phyloP scores from a whole-genome alignment of 2,888 invertebrate genomes.

The Dastarcus helophoroides region DNA sequence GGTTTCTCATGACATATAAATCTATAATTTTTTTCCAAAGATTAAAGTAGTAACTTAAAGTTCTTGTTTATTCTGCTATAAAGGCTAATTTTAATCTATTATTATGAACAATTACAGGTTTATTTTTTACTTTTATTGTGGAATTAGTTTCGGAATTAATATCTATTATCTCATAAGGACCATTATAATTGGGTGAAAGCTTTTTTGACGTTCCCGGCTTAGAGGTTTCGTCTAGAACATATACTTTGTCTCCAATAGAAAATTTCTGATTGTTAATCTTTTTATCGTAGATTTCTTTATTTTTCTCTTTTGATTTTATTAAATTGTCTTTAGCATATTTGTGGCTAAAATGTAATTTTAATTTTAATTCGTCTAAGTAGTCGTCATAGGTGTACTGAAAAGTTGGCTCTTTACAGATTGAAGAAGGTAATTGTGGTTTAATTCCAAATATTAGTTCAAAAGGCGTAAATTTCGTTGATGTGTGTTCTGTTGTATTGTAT shows the following conservation, averaged over 20 bases:
- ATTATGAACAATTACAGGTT: conserved; percentile 1
- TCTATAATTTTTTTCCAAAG: too few relatives aligned
- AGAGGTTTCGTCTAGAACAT: conserved; percentile 9
- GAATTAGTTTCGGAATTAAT: conserved; percentile 10
- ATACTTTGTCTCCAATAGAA: conserved; percentile 14
- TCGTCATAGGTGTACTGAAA: conserved; percentile 21
- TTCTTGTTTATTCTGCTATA: too few relatives aligned
- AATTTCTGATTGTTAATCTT: conserved; percentile 3
- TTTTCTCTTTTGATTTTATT: conserved; percentile 9
- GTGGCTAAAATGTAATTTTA: conserved; percentile 16
- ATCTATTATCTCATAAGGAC: conserved; percentile 13
- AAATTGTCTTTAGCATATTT: conserved; percentile 17
- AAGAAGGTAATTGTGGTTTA: conserved; percentile 20
- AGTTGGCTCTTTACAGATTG: conserved; percentile 19
- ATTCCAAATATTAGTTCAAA: conserved; percentile 24
- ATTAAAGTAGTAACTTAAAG: too few relatives aligned
- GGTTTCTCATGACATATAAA: too few relatives aligned
- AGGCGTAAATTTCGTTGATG: conserved; percentile 24
- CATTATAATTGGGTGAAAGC: conserved; percentile 11
- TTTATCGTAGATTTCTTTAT: conserved; percentile 1
- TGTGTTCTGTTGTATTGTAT: conserved; percentile 24
- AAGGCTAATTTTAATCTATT: conserved; percentile 2
- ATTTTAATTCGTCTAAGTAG: conserved; percentile 18
- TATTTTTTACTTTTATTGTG: conserved; percentile 12
- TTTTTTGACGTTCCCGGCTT: conserved; percentile 7